A percentile compares a stretch with the other conserved stretches of the same genome.
phyloP scores from a whole-genome alignment of 2,113 vertebrate genomes.

The Planiliza haematocheilus region DNA sequence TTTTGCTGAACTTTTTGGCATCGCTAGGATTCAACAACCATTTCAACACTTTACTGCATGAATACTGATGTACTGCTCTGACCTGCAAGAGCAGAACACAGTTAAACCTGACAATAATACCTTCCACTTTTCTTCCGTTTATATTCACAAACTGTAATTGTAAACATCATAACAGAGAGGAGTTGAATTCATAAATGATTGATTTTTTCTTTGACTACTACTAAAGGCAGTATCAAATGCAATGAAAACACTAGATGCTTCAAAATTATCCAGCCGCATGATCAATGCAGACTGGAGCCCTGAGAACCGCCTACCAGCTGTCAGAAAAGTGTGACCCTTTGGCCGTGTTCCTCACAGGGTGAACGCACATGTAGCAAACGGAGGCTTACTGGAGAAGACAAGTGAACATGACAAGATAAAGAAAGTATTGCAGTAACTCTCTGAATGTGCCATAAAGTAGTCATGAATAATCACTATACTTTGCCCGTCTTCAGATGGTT shows the following conservation, averaged over 20 bases:
- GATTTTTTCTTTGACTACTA: no score
- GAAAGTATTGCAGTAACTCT: neutral
- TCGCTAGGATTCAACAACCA: no score
- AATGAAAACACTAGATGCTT: neutral
- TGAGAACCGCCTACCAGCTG: neutral
- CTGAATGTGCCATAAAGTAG: slow-evolving; percentile 26
- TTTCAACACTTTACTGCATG: no score
- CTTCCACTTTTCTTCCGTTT: neutral
- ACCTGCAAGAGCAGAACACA: neutral
- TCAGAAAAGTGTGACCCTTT: neutral
- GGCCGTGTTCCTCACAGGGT: neutral
- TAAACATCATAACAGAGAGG: no score
- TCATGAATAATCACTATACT: slow-evolving; percentile 47
- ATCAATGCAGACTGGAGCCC: neutral
- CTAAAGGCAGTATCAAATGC: no score
- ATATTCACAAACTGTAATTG: neutral
- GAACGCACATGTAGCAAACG: neutral
- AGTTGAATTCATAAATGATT: no score
- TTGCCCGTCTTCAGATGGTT: slow-evolving; percentile 31
- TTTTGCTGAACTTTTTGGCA: no score
- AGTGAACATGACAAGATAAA: slow-evolving; percentile 26
- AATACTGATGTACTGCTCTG: neutral
- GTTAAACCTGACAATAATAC: neutral
- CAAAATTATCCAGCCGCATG: neutral
- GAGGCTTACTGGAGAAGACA: neutral